Conservation (phyloP, 2,113 vertebrate species). For the Pachypanchax playfairii region DNA sequence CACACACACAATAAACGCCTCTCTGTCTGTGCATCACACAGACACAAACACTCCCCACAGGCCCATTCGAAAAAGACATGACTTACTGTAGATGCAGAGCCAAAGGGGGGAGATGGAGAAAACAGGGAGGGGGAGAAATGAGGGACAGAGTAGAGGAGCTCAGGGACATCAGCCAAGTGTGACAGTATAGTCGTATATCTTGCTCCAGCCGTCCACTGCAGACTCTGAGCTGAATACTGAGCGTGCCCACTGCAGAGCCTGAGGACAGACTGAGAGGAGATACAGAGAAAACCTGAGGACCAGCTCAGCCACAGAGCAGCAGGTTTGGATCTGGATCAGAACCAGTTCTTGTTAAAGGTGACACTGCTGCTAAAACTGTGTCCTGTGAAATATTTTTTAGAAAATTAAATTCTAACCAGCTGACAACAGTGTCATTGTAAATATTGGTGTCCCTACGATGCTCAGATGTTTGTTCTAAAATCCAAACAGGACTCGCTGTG, state of each 20-base stretch:
- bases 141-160: slow-evolving; percentile 40
- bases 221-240: slow-evolving; percentile 83
- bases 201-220: slow-evolving; percentile 52
- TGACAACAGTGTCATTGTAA: too few species aligned
- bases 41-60: slow-evolving; percentile 45
- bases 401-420: too few species aligned
- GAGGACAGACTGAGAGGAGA: slow-evolving; percentile 32
- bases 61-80: slow-evolving; percentile 47
- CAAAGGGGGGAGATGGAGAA: not conserved
- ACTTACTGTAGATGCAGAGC: slow-evolving; percentile 57
- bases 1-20: slow-evolving; percentile 34
- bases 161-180: slow-evolving; percentile 78
- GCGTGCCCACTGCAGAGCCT: slow-evolving; percentile 68
- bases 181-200: slow-evolving; percentile 80
- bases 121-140: slow-evolving; percentile 25
- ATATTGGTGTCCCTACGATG: too few species aligned
- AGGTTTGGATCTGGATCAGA: not conserved
- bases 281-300: not conserved
- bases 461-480: too few species aligned
- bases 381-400: not conserved
- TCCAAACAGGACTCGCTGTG: too few species aligned
- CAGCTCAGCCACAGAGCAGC: slow-evolving; percentile 2
- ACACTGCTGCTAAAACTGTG: not conserved
- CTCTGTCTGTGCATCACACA: slow-evolving; percentile 17
- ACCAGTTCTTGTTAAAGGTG: not conserved